Base-by-base conservation (phyloP, 2,113 vertebrate species). In the Plectropomus leopardus region DNA sequence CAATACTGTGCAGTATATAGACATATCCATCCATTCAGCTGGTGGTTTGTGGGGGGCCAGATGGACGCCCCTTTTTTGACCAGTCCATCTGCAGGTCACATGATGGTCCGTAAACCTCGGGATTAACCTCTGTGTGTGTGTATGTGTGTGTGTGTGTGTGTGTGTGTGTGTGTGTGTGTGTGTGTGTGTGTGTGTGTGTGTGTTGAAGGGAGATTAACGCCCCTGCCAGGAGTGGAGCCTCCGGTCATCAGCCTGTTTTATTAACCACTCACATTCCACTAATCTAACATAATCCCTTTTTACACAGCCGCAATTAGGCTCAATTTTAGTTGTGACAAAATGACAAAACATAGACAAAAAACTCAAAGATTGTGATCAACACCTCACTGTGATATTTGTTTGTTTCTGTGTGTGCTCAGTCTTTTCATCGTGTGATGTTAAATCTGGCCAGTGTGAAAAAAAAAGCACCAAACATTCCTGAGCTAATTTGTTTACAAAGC, bases 221-320 rank as follows among this genome's bases (percentile, higher is more conserved):
- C 63, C 24, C 78, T 66, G 72, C 82, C 72, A 83, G 78, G 58
- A 89, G 86, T 44, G 68, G 70, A 93, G 86, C 83, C 83, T 90
- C 82, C 55, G 85, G 88, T 94, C 91, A 93, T 93, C 93, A 92
- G 93, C 86, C 87, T 82, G 86, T 90, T 93, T 93, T 92, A 92
- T 94, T 93, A 94, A 93, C 93, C 91, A 87, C 91, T 93, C 90
- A 92, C 83, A 93, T 92, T 92, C 92, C 91, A 85, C 89, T 94
- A 95, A 95, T 94, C 92, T 93, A 87, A 80, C 76, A 72, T 89
- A 95, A 95, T 94, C 91, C 84, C 45, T 81, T 91, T 93, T 92
- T 80, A 91, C 86, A 94, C 87, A 89, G 72, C 76, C 78, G 86
- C 87, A 94, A 92, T 89, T 91, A 93, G 90, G 88, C 79, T 92